A percentile compares a stretch with the other conserved stretches of the same genome.
These are phyloP conservation scores for Leptopilina myrica DNA, from an alignment of 2,888 invertebrate genomes.

Conservation along the genomic window DNA sequence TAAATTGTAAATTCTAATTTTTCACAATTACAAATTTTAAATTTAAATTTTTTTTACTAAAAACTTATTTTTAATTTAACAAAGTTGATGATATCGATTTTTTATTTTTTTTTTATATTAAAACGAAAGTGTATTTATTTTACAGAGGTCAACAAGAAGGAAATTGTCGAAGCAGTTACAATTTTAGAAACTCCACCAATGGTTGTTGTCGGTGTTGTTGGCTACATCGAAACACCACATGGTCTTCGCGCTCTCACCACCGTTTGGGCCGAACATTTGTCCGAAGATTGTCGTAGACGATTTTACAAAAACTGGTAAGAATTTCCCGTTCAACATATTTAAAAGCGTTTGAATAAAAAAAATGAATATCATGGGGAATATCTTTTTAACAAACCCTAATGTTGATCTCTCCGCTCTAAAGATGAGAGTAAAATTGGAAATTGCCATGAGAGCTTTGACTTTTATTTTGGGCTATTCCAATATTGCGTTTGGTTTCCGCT, in stretches of 20 bases:
- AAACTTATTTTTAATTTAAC: no score
- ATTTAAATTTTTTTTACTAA: no score
- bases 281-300: constrained; percentile 98
- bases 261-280: constrained; percentile 99
- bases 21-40: no score
- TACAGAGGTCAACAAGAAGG: constrained; percentile 99
- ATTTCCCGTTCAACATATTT: background rate
- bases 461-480: constrained; percentile 63
- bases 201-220: constrained; percentile 97
- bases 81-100: no score
- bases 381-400: background rate
- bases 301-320: constrained; percentile 99
- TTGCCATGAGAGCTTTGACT: constrained; percentile 60
- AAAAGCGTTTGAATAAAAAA: no score
- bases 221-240: constrained; percentile 99
- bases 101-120: background rate
- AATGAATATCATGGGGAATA: background rate
- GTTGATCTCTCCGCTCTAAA: constrained; percentile 74
- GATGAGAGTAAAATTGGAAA: constrained; percentile 73
- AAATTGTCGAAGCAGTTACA: constrained; percentile 99
- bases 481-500: constrained; percentile 73
- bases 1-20: no score
- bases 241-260: constrained; percentile 96
- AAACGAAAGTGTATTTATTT: constrained; percentile 43
- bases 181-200: constrained; percentile 99